Evolutionary conservation across 2,888 invertebrate genomes (phyloP), one percentile per base, ranked within the genome.

Genomic region (Diploptera punctata): DNA sequence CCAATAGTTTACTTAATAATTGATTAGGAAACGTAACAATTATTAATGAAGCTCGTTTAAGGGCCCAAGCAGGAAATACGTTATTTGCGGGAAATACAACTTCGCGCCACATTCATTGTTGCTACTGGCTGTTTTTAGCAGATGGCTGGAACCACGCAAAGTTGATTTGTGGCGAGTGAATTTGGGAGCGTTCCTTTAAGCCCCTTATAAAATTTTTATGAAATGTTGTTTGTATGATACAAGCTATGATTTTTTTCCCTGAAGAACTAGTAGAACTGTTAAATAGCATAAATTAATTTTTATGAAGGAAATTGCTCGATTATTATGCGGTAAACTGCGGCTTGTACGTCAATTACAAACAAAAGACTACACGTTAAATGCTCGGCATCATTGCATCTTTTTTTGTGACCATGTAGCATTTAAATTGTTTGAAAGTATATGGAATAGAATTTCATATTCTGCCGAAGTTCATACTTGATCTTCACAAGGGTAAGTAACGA

Each of bases 51-150:
- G 70, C 75, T 72, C 67, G 31, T 1, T 75, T 21, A 31, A 57
- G 73, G 76, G 76, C 76, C 73, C 3, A n/a, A 19, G 57, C 54
- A 74, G 76, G 75, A 76, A 72, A 73, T 76, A 74, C 76, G 76
- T 76, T 75, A 74, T 73, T 76, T 72, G 75, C 72, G 76, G 74
- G 75, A 74, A 76, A 73, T 76, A 72, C 74, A 74, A 76, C 70
- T 76, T 76, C 75, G 76, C 76, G 76, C 76, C 76, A 76, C 74
- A 75, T 71, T 74, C 75, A 75, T 75, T 73, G 75, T 73, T 74
- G 73, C 75, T 70, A 76, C 73, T 75, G 75, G 76, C 74, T 75
- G 73, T 71, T 73, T 68, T 61, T 70, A 74, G 76, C 76, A 75
- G 76, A 76, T 76, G 76, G 74, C 75, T 72, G 75, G 76, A 52